Evolutionary conservation across 64 coral and sea anemone species (phyloP).

Genomic region (Astreopora myriophthalma): DNA sequence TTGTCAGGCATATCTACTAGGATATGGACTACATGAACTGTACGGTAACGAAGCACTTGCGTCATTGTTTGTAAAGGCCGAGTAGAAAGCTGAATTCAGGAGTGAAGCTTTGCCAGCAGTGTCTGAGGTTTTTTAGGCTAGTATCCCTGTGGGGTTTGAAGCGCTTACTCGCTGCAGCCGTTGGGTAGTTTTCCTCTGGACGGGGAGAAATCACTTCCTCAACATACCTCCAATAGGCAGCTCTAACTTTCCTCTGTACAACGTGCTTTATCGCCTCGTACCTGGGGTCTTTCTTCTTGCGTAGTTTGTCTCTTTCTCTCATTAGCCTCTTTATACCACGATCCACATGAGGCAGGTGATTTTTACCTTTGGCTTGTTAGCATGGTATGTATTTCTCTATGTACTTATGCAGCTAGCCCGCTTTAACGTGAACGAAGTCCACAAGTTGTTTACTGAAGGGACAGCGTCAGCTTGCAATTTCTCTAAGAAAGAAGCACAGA

Average conservation of each 20-base stretch:
- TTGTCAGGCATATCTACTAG: no score
- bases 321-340: not conserved
- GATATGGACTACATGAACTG: no score
- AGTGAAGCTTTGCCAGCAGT: no score
- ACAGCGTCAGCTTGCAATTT: not conserved
- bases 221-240: no score
- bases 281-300: not conserved
- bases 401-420: slow-evolving; percentile 46
- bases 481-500: slow-evolving; percentile 18
- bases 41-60: no score
- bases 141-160: no score
- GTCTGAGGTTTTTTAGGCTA: no score
- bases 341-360: slow-evolving; percentile 27
- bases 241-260: slow-evolving; percentile 28
- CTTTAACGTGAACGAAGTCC: slow-evolving; percentile 10
- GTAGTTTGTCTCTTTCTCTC: slow-evolving; percentile 40
- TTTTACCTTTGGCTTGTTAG: slow-evolving; percentile 55
- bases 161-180: no score
- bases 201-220: no score
- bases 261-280: slow-evolving; percentile 16
- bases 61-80: no score
- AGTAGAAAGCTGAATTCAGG: no score
- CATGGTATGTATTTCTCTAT: slow-evolving; percentile 47
- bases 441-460: not conserved
- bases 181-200: no score